Percentiles rank a stretch among this genome's conserved stretches.
These are phyloP conservation scores for Zaprionus kolodkinae DNA, from an alignment of 1,140 invertebrate species.

Conservation along the genomic window DNA sequence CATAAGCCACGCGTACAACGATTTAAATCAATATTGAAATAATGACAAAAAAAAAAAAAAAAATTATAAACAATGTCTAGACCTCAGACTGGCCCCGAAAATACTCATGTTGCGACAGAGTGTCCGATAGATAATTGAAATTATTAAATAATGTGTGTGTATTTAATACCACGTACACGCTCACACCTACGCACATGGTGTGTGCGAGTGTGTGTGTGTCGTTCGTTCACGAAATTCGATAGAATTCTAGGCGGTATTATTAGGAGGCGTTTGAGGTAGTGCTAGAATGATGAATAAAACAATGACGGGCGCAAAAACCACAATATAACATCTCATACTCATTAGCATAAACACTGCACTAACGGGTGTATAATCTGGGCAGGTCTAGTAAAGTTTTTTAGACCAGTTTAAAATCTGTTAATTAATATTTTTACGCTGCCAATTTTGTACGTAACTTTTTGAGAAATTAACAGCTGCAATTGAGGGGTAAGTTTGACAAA, in stretches of 20 bases:
- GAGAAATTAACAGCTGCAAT: not conserved
- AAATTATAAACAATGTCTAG: conserved; percentile 43
- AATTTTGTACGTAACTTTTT: not conserved
- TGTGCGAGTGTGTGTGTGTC: not conserved
- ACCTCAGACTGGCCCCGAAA: conserved; percentile 33
- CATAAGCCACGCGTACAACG: conserved; percentile 32
- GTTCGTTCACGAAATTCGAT: conserved; percentile 22
- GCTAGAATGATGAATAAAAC: conserved; percentile 12
- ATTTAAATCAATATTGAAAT: conserved; percentile 39
- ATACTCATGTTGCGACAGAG: conserved; percentile 25
- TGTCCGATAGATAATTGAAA: conserved; percentile 46
- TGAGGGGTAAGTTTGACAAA: not conserved
- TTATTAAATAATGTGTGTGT: conserved; percentile 38
- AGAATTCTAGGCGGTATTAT: conserved; percentile 20
- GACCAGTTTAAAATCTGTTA: not conserved
- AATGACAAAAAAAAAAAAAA: conserved; percentile 17
- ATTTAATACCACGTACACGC: conserved; percentile 22
- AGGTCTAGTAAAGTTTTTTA: not conserved
- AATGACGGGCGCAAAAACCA: not conserved
- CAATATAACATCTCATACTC: not conserved
- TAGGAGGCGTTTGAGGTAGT: conserved; percentile 3
- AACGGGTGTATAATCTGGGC: not conserved
- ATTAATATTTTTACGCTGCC: not conserved
- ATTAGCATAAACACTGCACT: too few relatives aligned
- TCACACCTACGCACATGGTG: conserved; percentile 1